Evolutionary conservation across 2,113 vertebrate species (phyloP), one percentile per base, ranked within the genome.

Genomic region (Prunella fulvescens): DNA sequence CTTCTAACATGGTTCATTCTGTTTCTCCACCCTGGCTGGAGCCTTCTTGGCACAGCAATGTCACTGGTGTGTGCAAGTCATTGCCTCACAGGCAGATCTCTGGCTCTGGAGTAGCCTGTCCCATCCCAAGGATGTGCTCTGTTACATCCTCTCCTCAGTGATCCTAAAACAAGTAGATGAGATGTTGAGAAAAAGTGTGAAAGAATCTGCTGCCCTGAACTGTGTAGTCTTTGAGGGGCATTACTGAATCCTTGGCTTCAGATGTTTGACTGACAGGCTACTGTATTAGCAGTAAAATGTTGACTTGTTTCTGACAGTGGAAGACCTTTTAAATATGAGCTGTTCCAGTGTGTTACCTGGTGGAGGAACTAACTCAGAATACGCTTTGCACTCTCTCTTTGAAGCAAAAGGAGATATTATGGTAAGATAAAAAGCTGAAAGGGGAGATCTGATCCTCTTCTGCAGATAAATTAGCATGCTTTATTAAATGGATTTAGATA

Each of bases 301-400:
- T 93, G 53, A 69, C 81, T 94, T 95, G 31, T 95, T 97, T 95
- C 77, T 94, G 78, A 93, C 97, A 99, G 99, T 99, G 98, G 98
- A 99, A 85, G 96, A 98, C 92, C 98, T 99, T 91, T 95, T 99
- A 97, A 98, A 98, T 94, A 98, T 99, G 97, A 98, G 98, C 87
- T 99, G 98, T 93, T 99, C 98, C 58, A 99, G 98, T 87, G 98
- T 98, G 8, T 96, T 99, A 90, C 98, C 98, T 62, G 99, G 98
- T 73, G 99, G 99, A 94, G 99, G 99, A 90, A 98, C 98, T 83
- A 99, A 99, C 93, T 98, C 98, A 42, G 99, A 99, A 97, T 98
- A 98, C 47, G 98, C 98, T 88, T 98, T 99, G 91, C 99, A 99
- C 97, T 98, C 98, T 97, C 98, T 99, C 93, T 98, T 98, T 74